Percentiles rank a stretch among this genome's conserved stretches.
Evolutionary conservation across 1,140 invertebrate genomes (phyloP).

Genomic region (Branchinecta lindahli): DNA sequence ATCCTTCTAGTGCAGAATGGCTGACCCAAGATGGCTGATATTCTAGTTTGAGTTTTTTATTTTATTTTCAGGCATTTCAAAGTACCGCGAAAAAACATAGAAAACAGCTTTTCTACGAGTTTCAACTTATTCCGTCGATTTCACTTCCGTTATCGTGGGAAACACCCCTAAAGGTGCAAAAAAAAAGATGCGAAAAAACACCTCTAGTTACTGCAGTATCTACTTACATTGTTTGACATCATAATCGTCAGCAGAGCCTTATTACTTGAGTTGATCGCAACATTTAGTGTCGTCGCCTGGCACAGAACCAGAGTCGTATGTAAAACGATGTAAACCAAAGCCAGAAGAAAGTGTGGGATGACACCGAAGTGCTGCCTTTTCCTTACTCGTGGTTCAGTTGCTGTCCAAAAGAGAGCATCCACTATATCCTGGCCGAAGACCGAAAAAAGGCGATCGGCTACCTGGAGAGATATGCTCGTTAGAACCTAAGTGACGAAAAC

Average conservation of each 20-base stretch:
- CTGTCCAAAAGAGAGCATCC: conserved; percentile 90
- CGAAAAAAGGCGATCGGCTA: conserved; percentile 84
- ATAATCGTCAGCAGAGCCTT: conserved; percentile 94
- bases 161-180: too few species aligned
- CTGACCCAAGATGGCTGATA: too few species aligned
- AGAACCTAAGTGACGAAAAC: too few species aligned
- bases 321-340: conserved; percentile 83
- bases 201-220: neutral
- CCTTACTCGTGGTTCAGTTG: conserved; percentile 71
- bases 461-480: conserved; percentile 28
- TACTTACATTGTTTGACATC: conserved; percentile 97
- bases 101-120: too few species aligned
- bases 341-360: conserved; percentile 71
- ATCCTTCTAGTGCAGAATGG: conserved; percentile 1
- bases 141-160: too few species aligned
- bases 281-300: conserved; percentile 91
- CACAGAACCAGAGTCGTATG: conserved; percentile 83
- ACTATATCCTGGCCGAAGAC: conserved; percentile 97
- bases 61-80: too few species aligned
- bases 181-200: too few species aligned
- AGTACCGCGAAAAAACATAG: conserved; percentile 1
- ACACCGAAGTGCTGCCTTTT: conserved; percentile 70
- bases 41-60: too few species aligned
- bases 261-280: conserved; percentile 97
- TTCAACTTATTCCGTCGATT: too few species aligned